Percentiles rank a stretch among this genome's conserved stretches.
Evolutionary conservation across 1,140 invertebrate genomes (phyloP).

Genomic region (Chlorops oryzae): DNA sequence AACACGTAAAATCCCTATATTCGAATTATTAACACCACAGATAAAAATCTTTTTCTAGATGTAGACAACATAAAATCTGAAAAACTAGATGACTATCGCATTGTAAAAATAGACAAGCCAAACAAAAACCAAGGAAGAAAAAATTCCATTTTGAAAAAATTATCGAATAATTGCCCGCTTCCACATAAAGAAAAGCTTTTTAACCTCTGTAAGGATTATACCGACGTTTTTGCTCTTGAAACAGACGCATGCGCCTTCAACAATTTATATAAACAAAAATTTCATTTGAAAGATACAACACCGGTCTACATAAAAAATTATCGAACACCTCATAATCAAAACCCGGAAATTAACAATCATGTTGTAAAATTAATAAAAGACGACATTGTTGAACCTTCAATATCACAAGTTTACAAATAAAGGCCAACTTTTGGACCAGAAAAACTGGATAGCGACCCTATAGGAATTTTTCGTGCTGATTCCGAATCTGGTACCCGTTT

Average conservation of each 20-base stretch:
- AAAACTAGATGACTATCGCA: neutral
- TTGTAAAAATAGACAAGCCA: neutral
- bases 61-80: neutral
- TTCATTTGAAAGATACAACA: no score
- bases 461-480: no score
- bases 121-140: neutral
- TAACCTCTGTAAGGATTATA: neutral
- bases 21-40: neutral
- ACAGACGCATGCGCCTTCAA: neutral
- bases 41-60: neutral
- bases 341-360: no score
- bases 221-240: constrained; percentile 1
- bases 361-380: neutral
- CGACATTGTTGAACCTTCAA: neutral
- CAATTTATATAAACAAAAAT: constrained; percentile 7
- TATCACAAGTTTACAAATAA: no score
- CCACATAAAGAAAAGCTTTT: neutral
- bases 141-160: neutral
- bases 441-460: no score
- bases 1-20: neutral
- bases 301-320: no score
- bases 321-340: no score
- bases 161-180: neutral
- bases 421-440: no score
- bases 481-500: no score